Evolutionary conservation across 2,797 vertebrate species (phyloP), one percentile per base, ranked within the genome.

Genomic region (Tolypeutes matacus): DNA sequence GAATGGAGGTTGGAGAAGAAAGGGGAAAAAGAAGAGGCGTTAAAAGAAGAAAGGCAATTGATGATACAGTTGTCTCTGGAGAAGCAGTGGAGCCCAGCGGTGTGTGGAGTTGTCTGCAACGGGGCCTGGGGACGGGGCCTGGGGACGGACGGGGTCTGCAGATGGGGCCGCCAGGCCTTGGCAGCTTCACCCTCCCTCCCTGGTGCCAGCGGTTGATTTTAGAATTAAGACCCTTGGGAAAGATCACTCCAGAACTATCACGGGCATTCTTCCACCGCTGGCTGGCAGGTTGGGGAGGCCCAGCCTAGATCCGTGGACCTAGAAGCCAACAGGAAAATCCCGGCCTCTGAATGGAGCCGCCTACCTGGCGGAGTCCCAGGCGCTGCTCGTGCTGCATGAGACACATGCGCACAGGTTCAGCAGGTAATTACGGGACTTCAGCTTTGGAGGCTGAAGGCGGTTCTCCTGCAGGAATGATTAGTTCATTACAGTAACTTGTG

Each of bases 271-370:
- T 51, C 42, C 65, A 5, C 5, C 2, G 1, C 23, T 25, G 21
- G 42, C 27, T 0, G 3, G 49, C 21, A 27, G n/a, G 15, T 27
- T 21, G 56, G 49, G 53, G 53, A 49, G 39, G 7, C 27, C 15
- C 5, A 1, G 36, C 25, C 0, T 0, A 3, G 36, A 3, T 1
- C 23, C 0, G 0, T 23, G 10, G 25, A 6, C 29, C 73, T 31
- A 58, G 76, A 39, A 34, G 31, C 13, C 21, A 0, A 21, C 39
- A 56, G 67, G 75, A 56, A 51, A 34, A 70, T 56, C 75, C 56
- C 0, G 0, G 31, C 15, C 15, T 49, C 20, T 0, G 9, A 82
- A 13, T 13, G 1, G 62, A 56, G 51, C 2, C 8, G 0, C 29
- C 42, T 31, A 49, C 15, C 36, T 60, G 78, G 86, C 5, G 0